A percentile compares a stretch with the other conserved stretches of the same genome.
Conservation (phyloP, 2,797 vertebrate genomes). For the Mus caroli region DNA sequence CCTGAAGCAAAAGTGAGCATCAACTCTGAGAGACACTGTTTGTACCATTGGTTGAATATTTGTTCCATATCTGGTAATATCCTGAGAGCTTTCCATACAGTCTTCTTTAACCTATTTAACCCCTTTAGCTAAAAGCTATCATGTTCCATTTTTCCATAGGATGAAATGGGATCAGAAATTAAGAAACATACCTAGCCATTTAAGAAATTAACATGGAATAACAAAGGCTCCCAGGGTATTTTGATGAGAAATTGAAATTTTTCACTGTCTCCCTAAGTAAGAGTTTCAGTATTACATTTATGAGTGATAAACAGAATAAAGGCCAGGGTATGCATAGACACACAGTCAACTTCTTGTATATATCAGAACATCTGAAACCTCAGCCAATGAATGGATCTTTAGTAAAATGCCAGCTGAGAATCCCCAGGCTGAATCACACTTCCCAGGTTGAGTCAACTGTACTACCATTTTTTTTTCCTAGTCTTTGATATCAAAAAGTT, state of each 20-base stretch:
- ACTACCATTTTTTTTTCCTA: slow-evolving; percentile 49
- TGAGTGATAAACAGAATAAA: slow-evolving; percentile 41
- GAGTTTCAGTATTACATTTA: not conserved
- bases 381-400: slow-evolving; percentile 46
- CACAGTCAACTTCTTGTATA: slow-evolving; percentile 12
- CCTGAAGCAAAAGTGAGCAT: not conserved
- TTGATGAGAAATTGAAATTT: not conserved
- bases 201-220: not conserved
- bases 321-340: not conserved
- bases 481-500: slow-evolving; percentile 44
- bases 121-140: not conserved
- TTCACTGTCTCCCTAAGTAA: not conserved
- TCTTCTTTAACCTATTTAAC: not conserved
- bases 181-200: not conserved
- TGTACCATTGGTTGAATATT: not conserved
- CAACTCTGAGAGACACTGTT: not conserved
- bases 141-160: not conserved
- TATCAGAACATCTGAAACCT: slow-evolving; percentile 45
- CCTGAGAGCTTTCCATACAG: not conserved
- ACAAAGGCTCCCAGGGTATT: not conserved
- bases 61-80: not conserved
- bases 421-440: slow-evolving; percentile 53
- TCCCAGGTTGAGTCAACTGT: slow-evolving; percentile 58
- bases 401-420: slow-evolving; percentile 60
- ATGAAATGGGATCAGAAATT: slow-evolving; percentile 1